These are phyloP conservation scores for Gallinago solitaria DNA, from an alignment of 2,797 vertebrate species.

Conservation along the genomic window DNA sequence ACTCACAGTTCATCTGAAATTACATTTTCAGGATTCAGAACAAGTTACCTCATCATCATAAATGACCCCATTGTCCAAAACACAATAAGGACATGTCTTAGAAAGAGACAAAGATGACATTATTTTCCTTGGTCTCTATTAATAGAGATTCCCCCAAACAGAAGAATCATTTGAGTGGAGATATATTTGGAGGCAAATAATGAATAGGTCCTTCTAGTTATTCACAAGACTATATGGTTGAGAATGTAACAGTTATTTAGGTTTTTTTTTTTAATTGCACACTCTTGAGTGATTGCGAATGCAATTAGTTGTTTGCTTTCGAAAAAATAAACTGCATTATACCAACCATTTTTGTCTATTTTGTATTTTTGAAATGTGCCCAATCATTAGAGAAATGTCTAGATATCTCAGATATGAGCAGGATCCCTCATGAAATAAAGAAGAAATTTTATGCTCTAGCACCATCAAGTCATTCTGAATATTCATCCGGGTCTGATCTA, in stretches of 20 bases:
- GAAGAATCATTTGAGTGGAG: conserved; percentile 50
- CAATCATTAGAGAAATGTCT: neutral
- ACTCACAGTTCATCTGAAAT: conserved; percentile 48
- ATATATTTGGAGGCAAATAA: conserved; percentile 51
- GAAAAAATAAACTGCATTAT: neutral
- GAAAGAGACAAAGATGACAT: conserved; percentile 54
- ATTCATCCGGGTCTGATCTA: neutral
- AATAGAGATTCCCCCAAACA: conserved; percentile 53
- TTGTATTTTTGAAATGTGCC: neutral
- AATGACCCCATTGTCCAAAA: conserved; percentile 67
- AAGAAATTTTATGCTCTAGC: neutral
- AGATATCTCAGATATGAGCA: neutral
- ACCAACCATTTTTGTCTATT: neutral
- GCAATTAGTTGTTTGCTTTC: neutral
- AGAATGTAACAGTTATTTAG: conserved; percentile 21
- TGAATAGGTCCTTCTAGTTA: conserved; percentile 52
- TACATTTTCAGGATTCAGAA: conserved; percentile 59
- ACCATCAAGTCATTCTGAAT: neutral
- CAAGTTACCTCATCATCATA: conserved; percentile 54
- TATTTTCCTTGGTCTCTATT: conserved; percentile 61
- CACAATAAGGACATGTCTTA: conserved; percentile 55
- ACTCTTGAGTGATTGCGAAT: neutral
- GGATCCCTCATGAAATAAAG: neutral
- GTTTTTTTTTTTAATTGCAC: neutral
- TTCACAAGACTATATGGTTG: neutral